These are phyloP conservation scores for Agriopis aurantiaria DNA, from an alignment of 2,888 invertebrate genomes.

Conservation along the genomic window DNA sequence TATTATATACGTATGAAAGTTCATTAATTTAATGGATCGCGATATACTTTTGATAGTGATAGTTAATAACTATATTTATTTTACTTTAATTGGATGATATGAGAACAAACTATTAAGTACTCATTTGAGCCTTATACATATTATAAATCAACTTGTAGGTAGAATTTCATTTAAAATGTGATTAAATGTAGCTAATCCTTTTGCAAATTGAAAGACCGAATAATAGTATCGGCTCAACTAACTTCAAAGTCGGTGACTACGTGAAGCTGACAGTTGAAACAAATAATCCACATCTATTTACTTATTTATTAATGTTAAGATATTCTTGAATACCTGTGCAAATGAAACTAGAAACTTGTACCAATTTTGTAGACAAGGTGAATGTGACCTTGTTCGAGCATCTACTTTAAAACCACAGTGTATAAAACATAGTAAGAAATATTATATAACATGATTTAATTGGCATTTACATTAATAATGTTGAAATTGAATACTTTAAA, in stretches of 20 bases:
- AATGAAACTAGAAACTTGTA: slow-evolving; percentile 34
- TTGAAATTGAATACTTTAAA: too few species aligned
- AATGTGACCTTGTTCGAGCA: slow-evolving; percentile 23
- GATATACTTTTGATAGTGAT: neutral
- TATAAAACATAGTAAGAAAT: neutral
- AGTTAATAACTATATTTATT: too few species aligned
- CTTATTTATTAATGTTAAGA: slow-evolving; percentile 28
- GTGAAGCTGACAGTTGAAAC: slow-evolving; percentile 23
- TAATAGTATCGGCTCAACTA: slow-evolving; percentile 21
- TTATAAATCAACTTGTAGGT: neutral
- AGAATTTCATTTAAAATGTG: slow-evolving; percentile 5
- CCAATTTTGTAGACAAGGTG: slow-evolving; percentile 32
- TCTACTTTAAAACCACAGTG: slow-evolving; percentile 9
- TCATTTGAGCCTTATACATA: neutral
- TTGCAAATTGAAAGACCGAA: slow-evolving; percentile 17
- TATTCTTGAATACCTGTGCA: slow-evolving; percentile 32
- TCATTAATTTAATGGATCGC: neutral
- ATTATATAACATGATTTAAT: neutral
- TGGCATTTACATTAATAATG: neutral
- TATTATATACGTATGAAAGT: neutral
- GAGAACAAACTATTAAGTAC: neutral
- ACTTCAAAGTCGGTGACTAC: slow-evolving; percentile 19
- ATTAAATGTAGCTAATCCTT: slow-evolving; percentile 17
- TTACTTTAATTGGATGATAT: neutral
- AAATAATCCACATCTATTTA: slow-evolving; percentile 30